Evolutionary conservation across 2,797 vertebrate species (phyloP), one percentile per base, ranked within the genome.

Genomic region (Rhinogobio ventralis): DNA sequence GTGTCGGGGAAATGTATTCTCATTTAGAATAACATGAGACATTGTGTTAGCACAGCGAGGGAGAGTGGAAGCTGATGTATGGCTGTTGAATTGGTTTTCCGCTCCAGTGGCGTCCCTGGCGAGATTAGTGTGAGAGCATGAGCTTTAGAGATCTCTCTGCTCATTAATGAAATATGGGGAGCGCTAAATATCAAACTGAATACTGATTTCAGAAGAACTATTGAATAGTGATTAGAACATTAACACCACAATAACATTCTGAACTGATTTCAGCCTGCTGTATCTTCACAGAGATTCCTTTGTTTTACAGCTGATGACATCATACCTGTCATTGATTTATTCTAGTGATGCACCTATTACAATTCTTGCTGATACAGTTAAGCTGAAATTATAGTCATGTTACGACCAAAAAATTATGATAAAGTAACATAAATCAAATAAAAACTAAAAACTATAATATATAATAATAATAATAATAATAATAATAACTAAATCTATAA

Each of bases 81-180:
- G 78, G 85, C 76, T 66, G 51, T 62, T 75, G 79, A 87, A 88
- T 82, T 80, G 67, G n/a, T 79, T 79, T 86, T 67, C 51, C 42
- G 46, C 67, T 76, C 42, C 55, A 75, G 28, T 49, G 74, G 60
- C 76, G 62, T 86, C 83, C 80, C 81, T 73, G 76, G 79, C 60
- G 62, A 83, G 82, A 90, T 88, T 86, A 89, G 79, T 79, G 39
- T 53, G 76, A 72, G 78, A 13, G 25, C 72, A 46, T n/a, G 36
- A 77, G 87, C 57, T 87, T 85, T 86, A 72, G 75, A 85, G 86
- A 86, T 86, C 86, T 83, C 78, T 76, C 55, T 62, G 49, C 84
- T 89, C 85, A 89, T 91, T 85, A 90, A 89, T 85, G 86, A 90
- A 89, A 89, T 75, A 86, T 81, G 67, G 80, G 74, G 30, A 72